Evolutionary conservation across 1,140 invertebrate genomes (phyloP), one percentile per base, ranked within the genome.

Genomic region (Lasioglossum baleicum): DNA sequence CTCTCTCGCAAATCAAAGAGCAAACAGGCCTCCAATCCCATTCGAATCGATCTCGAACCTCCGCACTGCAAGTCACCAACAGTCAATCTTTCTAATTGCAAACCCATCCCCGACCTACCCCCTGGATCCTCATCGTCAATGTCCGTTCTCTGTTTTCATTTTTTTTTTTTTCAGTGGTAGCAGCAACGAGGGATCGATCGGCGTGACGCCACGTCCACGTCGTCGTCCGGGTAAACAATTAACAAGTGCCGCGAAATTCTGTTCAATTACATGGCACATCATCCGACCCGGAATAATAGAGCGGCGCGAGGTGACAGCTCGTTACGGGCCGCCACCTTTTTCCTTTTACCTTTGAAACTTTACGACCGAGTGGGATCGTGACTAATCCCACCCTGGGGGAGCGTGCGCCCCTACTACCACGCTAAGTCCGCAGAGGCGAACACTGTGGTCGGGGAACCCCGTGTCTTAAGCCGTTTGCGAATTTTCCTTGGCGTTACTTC

Each of bases 271-370:
- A 58, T 26, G 69, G 48, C 53, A n/a, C 31, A 72, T 73, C 42
- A 73, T 58, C 44, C 48, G 61, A 78, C 26, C 35, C 35, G 35
- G 61, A 73, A 79, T 79, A 79, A 79, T 66, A 73, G 76, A 79
- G 40, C 40, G 61, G 11, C 61, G 64, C 70, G 61, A 79, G 61
- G 53, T 75, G 78, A 75, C 72, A 80, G 78, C 72, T 80, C 78
- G 78, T 80, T 80, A 80, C 71, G 63, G 26, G 51, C 51, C n/a
- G n/a, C 44, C 53, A 67, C 64, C 51, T 74, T 80, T 74, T 75
- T 80, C 69, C 65, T 80, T 75, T 74, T 68, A 68, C 78, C 78
- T 80, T 80, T 75, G 64, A 75, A 80, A 80, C 64, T 80, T 80
- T 75, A 80, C 71, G 78, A 75, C 70, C 63, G 78, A 80, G 53